Evolutionary conservation across 2,888 invertebrate species (phyloP), one percentile per base, ranked within the genome.

Genomic region (Endomychus coccineus): DNA sequence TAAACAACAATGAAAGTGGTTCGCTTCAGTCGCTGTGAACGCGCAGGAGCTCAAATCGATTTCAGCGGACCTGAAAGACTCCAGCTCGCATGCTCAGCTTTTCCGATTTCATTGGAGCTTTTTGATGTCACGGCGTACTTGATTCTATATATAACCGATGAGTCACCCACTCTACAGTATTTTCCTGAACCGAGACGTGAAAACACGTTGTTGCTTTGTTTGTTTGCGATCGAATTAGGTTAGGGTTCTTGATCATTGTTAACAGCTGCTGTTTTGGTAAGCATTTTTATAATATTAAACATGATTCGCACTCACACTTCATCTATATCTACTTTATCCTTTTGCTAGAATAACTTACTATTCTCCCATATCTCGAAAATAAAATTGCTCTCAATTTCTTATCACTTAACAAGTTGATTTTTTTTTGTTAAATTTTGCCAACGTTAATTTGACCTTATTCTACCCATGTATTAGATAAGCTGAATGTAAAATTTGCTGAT

Each of bases 101-200:
- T 46, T 39, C 42, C 42, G 35, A 44, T 48, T 45, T 49, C 46
- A 60, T 59, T 59, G 58, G 60, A 46, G 46, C 43, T 43, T 48
- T 41, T 54, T 58, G 56, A 59, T 57, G 58, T 59, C 58, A 59
- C 52, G 50, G 39, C 42, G 44, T 49, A 51, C 50, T 51, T 44
- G 51, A 52, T 59, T 58, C 61, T 63, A 63, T 64, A 64, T 61
- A 62, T 63, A 63, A 51, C 48, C 50, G 57, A 60, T 64, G 64
- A 64, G 48, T 64, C 64, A 64, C 62, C 57, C 51, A 43, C 45
- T 50, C 50, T 53, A 59, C 62, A 64, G 63, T 62, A 55, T 62
- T 62, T 58, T 55, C 58, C 58, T 47, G 47, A 56, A 50, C 46
- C 30, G 11, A 10, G 3, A 23, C 16, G 31, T 27, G 34, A 30